A percentile compares a stretch with the other conserved stretches of the same genome.
Evolutionary conservation across 2,797 vertebrate species (phyloP).

Genomic region (Tamandua tetradactyla): DNA sequence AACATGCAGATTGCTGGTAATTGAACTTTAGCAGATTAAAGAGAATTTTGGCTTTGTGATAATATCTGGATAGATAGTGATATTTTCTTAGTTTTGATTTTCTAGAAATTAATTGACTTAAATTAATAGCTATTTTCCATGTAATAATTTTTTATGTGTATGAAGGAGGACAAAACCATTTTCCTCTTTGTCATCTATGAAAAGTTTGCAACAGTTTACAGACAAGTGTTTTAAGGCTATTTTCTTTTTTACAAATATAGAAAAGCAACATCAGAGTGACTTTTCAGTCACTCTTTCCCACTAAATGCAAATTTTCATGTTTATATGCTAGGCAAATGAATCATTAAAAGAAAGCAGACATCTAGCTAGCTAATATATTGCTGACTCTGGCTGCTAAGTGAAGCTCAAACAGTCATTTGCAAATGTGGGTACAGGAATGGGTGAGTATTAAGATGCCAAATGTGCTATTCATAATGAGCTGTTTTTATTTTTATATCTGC

Average conservation of each 20-base stretch:
- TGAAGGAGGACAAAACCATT: background rate
- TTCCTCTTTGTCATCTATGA: background rate
- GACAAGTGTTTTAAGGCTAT: background rate
- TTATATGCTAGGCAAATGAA: slow-evolving; percentile 29
- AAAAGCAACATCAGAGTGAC: slow-evolving; percentile 15
- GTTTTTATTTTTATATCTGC: background rate
- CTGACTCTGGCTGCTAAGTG: background rate
- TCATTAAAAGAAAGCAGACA: slow-evolving; percentile 49
- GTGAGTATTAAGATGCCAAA: background rate
- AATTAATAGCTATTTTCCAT: background rate
- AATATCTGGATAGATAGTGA: background rate
- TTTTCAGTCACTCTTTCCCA: slow-evolving; percentile 51
- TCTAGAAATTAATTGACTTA: slow-evolving; percentile 31
- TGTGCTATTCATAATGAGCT: background rate
- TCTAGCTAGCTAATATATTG: background rate
- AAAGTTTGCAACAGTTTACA: slow-evolving; percentile 24
- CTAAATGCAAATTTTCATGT: slow-evolving; percentile 50
- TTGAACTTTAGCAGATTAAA: background rate
- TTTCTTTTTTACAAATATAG: slow-evolving; percentile 13
- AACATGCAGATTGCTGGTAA: background rate
- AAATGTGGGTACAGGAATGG: background rate
- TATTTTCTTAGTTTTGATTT: slow-evolving; percentile 29
- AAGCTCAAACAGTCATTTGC: background rate
- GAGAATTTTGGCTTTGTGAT: background rate
- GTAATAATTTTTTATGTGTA: background rate